Percentiles rank a stretch among this genome's conserved stretches.
These are phyloP conservation scores for Pheosia tremula DNA, from an alignment of 2,888 invertebrate genomes.

Conservation along the genomic window DNA sequence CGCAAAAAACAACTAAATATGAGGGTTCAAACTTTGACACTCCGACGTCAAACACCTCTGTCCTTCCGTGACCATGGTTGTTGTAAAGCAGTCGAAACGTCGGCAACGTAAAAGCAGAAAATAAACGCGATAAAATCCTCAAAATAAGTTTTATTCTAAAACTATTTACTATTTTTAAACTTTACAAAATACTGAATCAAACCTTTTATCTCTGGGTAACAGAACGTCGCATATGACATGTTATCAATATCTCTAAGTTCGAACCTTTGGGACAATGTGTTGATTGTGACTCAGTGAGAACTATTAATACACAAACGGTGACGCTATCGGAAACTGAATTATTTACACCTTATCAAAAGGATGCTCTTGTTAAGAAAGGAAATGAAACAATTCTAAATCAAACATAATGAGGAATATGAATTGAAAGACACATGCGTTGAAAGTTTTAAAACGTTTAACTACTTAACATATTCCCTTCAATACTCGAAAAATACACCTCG, in stretches of 20 bases:
- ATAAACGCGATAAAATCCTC: no score
- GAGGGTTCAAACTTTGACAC: no score
- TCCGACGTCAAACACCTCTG: no score
- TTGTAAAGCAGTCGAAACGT: no score
- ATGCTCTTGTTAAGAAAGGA: not conserved
- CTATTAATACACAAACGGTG: not conserved
- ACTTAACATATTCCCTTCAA: no score
- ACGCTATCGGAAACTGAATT: constrained; percentile 3
- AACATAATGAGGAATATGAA: not conserved
- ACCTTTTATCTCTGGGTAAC: not conserved
- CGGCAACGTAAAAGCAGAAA: no score
- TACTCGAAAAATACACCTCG: no score
- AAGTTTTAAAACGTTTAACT: no score
- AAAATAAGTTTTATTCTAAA: no score
- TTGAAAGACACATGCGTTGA: not conserved
- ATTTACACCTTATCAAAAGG: constrained; percentile 5
- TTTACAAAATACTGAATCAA: not conserved
- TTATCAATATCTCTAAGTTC: constrained; percentile 4
- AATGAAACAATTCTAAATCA: constrained; percentile 1
- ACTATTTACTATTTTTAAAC: not conserved
- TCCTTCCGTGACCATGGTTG: no score
- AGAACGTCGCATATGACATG: not conserved
- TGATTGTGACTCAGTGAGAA: constrained; percentile 3
- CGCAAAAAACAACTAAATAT: no score
- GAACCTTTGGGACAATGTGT: constrained; percentile 1